Percentiles rank a stretch among this genome's conserved stretches.
These are phyloP conservation scores for Cyaniris semiargus DNA, from an alignment of 2,888 invertebrate genomes.

Conservation along the genomic window DNA sequence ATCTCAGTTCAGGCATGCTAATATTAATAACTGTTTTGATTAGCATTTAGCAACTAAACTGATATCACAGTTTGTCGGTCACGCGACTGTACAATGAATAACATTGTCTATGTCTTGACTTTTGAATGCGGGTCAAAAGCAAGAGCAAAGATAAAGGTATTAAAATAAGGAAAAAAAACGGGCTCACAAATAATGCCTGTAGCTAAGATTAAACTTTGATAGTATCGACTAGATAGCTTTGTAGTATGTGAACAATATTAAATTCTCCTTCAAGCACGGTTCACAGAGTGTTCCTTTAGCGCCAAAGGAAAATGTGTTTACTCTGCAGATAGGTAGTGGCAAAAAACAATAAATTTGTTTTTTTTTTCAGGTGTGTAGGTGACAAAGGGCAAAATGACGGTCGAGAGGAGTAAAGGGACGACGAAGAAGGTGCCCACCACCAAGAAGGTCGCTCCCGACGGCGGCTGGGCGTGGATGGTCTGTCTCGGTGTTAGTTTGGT, in stretches of 20 bases:
- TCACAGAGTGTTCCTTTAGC: no score
- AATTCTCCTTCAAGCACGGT: no score
- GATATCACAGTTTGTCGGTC: not conserved
- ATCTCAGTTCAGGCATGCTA: not conserved
- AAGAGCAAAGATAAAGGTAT: not conserved
- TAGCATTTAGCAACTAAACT: not conserved
- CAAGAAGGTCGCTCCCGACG: conserved; percentile 89
- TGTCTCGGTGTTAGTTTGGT: conserved; percentile 91
- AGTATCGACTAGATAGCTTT: no score
- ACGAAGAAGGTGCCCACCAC: conserved; percentile 65
- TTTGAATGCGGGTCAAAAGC: not conserved
- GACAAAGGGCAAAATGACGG: conserved; percentile 77
- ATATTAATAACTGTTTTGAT: not conserved
- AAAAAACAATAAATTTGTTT: not conserved
- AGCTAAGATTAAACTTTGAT: no score
- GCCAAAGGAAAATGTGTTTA: not conserved
- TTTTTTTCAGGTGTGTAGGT: conserved; percentile 63
- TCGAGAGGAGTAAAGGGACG: conserved; percentile 72
- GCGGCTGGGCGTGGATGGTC: conserved; percentile 95
- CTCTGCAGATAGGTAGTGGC: not conserved
- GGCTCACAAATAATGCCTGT: no score
- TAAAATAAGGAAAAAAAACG: not conserved
- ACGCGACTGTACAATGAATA: not conserved
- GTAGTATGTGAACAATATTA: no score
- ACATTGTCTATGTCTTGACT: not conserved